A percentile compares a stretch with the other conserved stretches of the same genome.
phyloP scores from a whole-genome alignment of 2,888 invertebrate species.

The Lithophane ornitopus region DNA sequence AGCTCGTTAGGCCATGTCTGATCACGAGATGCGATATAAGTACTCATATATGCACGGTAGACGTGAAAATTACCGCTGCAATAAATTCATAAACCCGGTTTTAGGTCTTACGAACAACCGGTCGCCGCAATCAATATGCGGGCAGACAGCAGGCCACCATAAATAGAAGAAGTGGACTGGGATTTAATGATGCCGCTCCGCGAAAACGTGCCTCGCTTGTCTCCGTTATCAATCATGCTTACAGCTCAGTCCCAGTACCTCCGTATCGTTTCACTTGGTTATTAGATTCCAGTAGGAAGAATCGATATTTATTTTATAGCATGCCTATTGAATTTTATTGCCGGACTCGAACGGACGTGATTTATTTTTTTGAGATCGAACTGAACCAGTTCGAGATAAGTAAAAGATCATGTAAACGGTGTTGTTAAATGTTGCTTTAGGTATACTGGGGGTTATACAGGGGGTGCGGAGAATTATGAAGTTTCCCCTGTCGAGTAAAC shows the following conservation, averaged over 20 bases:
- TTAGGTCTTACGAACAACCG: conserved; percentile 75
- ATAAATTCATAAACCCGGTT: conserved; percentile 72
- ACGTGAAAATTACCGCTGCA: conserved; percentile 79
- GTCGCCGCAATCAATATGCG: conserved; percentile 85
- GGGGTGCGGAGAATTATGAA: conserved; percentile 78
- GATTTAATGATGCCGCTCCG: conserved; percentile 81
- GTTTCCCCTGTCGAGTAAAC: conserved; percentile 79
- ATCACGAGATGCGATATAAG: conserved; percentile 67
- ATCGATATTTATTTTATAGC: conserved; percentile 69
- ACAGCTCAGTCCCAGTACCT: conserved; percentile 68
- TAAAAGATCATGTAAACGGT: conserved; percentile 56
- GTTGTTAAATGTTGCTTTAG: conserved; percentile 22
- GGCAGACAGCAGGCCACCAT: conserved; percentile 84
- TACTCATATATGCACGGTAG: conserved; percentile 64
- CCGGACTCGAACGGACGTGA: conserved; percentile 58
- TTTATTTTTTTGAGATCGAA: conserved; percentile 69
- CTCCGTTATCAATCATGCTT: conserved; percentile 84
- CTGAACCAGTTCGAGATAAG: conserved; percentile 54
- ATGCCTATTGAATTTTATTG: conserved; percentile 74
- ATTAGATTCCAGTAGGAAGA: conserved; percentile 72
- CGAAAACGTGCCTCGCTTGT: conserved; percentile 80
- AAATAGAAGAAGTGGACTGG: conserved; percentile 83
- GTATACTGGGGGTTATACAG: conserved; percentile 30
- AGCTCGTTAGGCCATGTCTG: conserved; percentile 78
- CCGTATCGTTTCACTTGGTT: conserved; percentile 78